Conservation (phyloP, 2,797 vertebrate genomes). For the Nothura maculosa region DNA sequence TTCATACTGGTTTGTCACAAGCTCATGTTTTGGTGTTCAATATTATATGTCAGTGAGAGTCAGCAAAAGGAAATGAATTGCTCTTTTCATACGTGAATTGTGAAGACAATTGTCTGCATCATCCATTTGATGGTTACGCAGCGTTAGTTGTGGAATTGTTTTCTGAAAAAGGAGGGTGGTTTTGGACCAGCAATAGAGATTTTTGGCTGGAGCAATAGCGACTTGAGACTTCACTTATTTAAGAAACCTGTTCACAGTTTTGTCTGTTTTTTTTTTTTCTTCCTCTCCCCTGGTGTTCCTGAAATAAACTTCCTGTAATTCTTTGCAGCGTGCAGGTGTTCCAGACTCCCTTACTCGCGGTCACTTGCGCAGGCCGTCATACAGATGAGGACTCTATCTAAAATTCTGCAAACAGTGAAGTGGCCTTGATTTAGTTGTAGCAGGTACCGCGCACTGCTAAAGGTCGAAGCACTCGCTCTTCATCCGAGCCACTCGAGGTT, state of each 20-base stretch:
- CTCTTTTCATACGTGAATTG: neutral
- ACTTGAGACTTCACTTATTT: slow-evolving; percentile 46
- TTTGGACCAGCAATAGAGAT: slow-evolving; percentile 37
- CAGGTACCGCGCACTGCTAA: slow-evolving; percentile 34
- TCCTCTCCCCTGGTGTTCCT: slow-evolving; percentile 58
- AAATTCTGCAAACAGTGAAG: slow-evolving; percentile 40
- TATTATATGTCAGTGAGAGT: neutral
- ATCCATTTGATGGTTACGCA: slow-evolving; percentile 31
- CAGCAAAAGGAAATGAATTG: neutral
- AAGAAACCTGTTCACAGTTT: slow-evolving; percentile 72
- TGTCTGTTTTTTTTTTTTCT: slow-evolving; percentile 40
- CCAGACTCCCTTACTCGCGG: slow-evolving; percentile 60
- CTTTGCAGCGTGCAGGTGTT: slow-evolving; percentile 73
- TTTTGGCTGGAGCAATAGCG: slow-evolving; percentile 47
- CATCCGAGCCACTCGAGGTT: slow-evolving; percentile 33
- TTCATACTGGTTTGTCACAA: neutral
- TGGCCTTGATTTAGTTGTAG: slow-evolving; percentile 1
- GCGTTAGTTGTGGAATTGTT: neutral
- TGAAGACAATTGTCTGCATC: slow-evolving; percentile 22
- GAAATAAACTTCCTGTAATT: slow-evolving; percentile 77
- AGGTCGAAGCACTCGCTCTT: slow-evolving; percentile 45
- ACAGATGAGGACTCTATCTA: slow-evolving; percentile 52
- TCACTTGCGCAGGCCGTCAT: slow-evolving; percentile 41
- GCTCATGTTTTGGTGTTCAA: neutral
- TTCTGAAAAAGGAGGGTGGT: slow-evolving; percentile 53